Evolutionary conservation across 2,888 invertebrate species (phyloP), one percentile per base, ranked within the genome.

Genomic region (Epirrita christyi): DNA sequence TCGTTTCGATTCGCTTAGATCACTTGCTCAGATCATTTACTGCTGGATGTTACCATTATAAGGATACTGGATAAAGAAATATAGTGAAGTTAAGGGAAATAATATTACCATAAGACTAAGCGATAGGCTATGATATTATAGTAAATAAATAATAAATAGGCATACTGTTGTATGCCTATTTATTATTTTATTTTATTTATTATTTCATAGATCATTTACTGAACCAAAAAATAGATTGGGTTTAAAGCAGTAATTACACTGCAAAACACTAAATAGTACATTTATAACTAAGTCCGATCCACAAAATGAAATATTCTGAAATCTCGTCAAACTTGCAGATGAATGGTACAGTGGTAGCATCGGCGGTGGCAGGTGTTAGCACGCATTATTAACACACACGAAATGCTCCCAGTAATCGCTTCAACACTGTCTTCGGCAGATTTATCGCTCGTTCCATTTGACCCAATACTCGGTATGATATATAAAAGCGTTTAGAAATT

Each of bases 331-430:
- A 9, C 32, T 32, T 7, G 32, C 8, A 32, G 6, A 32, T 32
- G 7, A 9, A 6, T 8, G 28, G 28, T 32, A 7, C 15, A 10
- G n/a, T 40, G 40, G 40, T 14, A 4, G 21, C 21, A 41, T 10
- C 27, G 37, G 21, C 43, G 14, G 27, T 44, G 76, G 70, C 80
- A 83, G 80, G 81, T 83, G 83, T 73, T 75, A 72, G 62, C 73
- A 58, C 66, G 78, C 76, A 84, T 86, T 84, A 85, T 82, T 81
- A 85, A 80, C 75, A 80, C 76, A 80, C 80, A 77, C 74, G 70
- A 77, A 79, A 69, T 78, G 75, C 77, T 80, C 74, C 75, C 75
- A 73, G 83, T 82, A 85, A 86, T 84, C 83, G 83, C 75, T 64
- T 71, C 72, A 69, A 73, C 71, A 76, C 73, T 79, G 81, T 81